Evolutionary conservation across 2,888 invertebrate species (phyloP).

Genomic region (Altica lythri): DNA sequence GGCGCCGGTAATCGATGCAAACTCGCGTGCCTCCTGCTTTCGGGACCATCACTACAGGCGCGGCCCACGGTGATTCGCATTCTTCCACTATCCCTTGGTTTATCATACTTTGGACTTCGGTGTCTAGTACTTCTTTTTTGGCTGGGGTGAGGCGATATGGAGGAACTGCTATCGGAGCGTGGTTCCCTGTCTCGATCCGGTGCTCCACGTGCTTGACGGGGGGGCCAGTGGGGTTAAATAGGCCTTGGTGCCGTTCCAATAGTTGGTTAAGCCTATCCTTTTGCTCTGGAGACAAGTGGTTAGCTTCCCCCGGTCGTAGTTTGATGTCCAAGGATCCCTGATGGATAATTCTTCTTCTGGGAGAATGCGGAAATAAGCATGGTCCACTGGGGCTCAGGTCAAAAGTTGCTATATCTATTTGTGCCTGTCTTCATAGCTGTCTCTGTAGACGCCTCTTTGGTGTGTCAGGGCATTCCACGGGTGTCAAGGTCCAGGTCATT

Average conservation of each 20-base stretch:
- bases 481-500: too few species aligned
- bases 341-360: too few species aligned
- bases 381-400: too few species aligned
- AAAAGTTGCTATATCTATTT: too few species aligned
- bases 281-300: too few species aligned
- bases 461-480: too few species aligned
- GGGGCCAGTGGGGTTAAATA: neutral
- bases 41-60: neutral
- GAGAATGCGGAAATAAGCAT: too few species aligned
- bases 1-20: neutral
- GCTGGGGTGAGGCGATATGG: neutral
- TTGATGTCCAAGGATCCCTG: too few species aligned
- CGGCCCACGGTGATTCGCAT: constrained; percentile 1
- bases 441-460: too few species aligned
- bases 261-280: neutral
- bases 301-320: too few species aligned
- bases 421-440: too few species aligned
- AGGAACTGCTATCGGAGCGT: neutral
- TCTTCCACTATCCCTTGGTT: neutral
- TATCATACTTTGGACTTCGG: neutral
- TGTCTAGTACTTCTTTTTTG: neutral
- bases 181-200: neutral
- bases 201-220: neutral
- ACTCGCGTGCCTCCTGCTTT: constrained; percentile 3
- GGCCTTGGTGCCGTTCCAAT: neutral